These are phyloP conservation scores for Suncus etruscus DNA, from an alignment of 2,113 vertebrate genomes.

Conservation along the genomic window DNA sequence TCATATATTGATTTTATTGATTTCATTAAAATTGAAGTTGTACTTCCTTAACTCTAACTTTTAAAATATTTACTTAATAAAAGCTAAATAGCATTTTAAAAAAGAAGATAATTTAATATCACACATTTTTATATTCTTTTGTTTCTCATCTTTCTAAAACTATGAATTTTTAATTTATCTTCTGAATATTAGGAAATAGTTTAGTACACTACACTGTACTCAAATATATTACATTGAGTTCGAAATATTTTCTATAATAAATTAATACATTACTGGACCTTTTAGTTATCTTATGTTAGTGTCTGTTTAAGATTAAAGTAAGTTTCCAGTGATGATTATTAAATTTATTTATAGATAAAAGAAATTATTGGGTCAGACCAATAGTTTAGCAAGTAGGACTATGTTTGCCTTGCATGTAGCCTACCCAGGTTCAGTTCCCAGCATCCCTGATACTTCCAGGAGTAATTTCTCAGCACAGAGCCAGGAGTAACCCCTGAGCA, in stretches of 20 bases:
- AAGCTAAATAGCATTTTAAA: background rate
- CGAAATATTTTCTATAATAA: background rate
- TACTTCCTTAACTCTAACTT: no score
- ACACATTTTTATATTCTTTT: background rate
- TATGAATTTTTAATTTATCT: background rate
- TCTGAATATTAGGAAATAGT: background rate
- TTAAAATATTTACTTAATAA: no score
- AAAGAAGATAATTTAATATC: background rate
- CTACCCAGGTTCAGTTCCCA: no score
- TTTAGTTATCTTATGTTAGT: slow-evolving; percentile 41
- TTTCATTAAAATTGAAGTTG: no score
- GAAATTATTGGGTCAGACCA: background rate
- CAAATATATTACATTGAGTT: background rate
- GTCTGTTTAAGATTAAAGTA: background rate
- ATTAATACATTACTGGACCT: background rate
- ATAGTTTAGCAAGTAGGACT: no score
- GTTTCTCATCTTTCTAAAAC: background rate
- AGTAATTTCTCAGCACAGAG: no score
- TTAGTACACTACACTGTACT: background rate
- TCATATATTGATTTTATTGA: no score
- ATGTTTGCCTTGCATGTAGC: no score
- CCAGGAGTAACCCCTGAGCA: no score
- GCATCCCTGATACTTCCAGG: no score
- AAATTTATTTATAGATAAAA: background rate
- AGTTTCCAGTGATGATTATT: background rate